phyloP scores from a whole-genome alignment of 2,888 invertebrate species.

The Acronicta leporina region DNA sequence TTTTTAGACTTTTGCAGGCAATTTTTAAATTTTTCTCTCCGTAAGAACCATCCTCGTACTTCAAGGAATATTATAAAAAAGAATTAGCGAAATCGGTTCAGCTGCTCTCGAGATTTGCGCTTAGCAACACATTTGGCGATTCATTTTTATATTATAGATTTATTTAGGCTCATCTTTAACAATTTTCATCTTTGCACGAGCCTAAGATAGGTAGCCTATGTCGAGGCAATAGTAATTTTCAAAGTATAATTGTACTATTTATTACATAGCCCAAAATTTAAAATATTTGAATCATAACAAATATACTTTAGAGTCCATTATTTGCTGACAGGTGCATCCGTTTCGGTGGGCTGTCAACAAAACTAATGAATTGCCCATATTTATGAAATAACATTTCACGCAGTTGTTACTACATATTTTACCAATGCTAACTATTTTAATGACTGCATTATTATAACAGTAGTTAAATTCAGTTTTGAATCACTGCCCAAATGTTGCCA shows the following conservation, averaged over 20 bases:
- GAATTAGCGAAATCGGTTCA: too few relatives aligned
- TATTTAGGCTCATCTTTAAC: too few relatives aligned
- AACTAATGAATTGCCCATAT: conserved; percentile 38
- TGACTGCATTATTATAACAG: conserved; percentile 21
- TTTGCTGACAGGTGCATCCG: conserved; percentile 39
- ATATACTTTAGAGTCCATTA: conserved; percentile 28
- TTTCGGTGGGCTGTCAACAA: conserved; percentile 29
- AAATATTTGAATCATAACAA: conserved; percentile 23
- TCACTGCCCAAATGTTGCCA: neutral
- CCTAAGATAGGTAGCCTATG: too few relatives aligned
- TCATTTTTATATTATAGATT: too few relatives aligned
- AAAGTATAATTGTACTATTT: neutral
- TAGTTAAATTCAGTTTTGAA: conserved; percentile 3
- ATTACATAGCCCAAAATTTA: conserved; percentile 8
- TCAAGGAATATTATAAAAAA: too few relatives aligned
- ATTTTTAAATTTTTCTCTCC: too few relatives aligned
- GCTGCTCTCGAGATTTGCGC: too few relatives aligned
- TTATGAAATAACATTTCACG: conserved; percentile 26
- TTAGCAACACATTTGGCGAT: too few relatives aligned
- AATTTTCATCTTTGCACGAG: too few relatives aligned
- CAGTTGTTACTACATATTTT: conserved; percentile 18
- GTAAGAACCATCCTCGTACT: too few relatives aligned
- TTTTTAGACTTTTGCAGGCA: too few relatives aligned
- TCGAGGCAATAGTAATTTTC: neutral
- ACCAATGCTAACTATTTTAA: conserved; percentile 26